Base-by-base conservation (phyloP, 1,140 invertebrate genomes). In the Lasioglossum albipes region DNA sequence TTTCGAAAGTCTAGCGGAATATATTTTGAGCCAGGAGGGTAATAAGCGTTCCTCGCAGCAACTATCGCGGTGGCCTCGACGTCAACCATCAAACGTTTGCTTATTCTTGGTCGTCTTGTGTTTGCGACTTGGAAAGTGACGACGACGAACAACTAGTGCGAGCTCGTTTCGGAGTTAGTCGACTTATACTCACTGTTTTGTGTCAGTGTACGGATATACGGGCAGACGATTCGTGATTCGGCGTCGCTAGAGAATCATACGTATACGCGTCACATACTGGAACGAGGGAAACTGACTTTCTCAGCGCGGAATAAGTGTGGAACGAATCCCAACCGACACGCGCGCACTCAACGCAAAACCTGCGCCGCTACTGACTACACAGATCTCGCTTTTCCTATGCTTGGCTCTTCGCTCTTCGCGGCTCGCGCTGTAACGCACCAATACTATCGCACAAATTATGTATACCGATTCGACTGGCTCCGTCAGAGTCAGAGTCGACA, bases 351-450 rank as follows among this genome's bases (percentile, higher is more conserved):
- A 42, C 65, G 57, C 79, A 75, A 62, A 68, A 54, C 73, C 72
- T 75, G 66, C 57, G 27, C 65, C 72, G 57, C 79, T 80, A 75
- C 79, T 80, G 79, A 75, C 68, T 31, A 22, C 9, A 10, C 42
- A 69, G 42, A 16, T 62, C 41, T 66, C 22, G 10, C 2, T 18
- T 66, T 74, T 66, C 45, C 36, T 65, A 6, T 18, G 16, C 22
- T 79, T 73, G 12, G n/a, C 59, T 79, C 65, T 77, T 77, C 54
- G 45, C 27, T 27, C 27, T 49, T 49, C 49, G 49, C 49, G 0
- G 12, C 70, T 77, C 57, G 6, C 49, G 27, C 20, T 7, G 12
- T 57, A 49, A 79, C n/a, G 62, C 62, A 69, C 42, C 18, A 45
- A 80, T 1, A 54, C 57, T n/a, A 59, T 59, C 7, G 20, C 2